These are phyloP conservation scores for Platycheirus albimanus DNA, from an alignment of 2,888 invertebrate genomes.

Conservation along the genomic window DNA sequence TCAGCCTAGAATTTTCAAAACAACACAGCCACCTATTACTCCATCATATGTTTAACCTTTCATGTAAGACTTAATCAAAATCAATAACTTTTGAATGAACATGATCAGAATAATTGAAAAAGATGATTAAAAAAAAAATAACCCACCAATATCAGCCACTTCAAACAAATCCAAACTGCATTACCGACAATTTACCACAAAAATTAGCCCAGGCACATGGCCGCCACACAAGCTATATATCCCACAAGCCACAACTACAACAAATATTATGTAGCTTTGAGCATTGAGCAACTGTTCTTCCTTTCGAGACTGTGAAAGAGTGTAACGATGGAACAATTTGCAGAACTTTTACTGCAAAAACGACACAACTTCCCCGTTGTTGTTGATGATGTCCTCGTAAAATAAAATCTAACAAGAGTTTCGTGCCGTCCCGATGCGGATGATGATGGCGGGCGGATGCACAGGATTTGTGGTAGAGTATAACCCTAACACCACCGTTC, in stretches of 20 bases:
- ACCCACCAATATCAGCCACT: conserved; percentile 8
- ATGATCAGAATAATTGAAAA: conserved; percentile 20
- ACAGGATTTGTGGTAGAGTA: conserved; percentile 14
- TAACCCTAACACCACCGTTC: conserved; percentile 19
- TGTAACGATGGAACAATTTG: conserved; percentile 25
- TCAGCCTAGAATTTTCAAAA: background rate
- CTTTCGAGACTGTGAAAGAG: background rate
- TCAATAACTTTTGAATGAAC: conserved; percentile 47
- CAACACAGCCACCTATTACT: too few species aligned
- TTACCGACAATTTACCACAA: conserved; percentile 61
- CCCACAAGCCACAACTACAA: conserved; percentile 23
- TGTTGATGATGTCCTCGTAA: conserved; percentile 70
- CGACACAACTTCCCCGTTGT: conserved; percentile 38
- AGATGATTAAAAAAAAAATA: conserved; percentile 5
- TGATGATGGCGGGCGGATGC: conserved; percentile 12
- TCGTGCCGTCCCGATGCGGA: conserved; percentile 60
- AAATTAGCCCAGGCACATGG: conserved; percentile 58
- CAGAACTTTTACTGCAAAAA: conserved; percentile 34
- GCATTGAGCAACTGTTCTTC: background rate
- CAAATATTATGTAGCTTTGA: background rate
- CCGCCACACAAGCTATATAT: background rate
- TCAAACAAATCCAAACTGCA: conserved; percentile 62
- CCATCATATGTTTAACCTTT: conserved; percentile 13
- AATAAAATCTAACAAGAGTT: conserved; percentile 69
- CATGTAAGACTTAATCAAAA: conserved; percentile 38